phyloP scores from a whole-genome alignment of 2,113 vertebrate genomes.

The Pedetes capensis region DNA sequence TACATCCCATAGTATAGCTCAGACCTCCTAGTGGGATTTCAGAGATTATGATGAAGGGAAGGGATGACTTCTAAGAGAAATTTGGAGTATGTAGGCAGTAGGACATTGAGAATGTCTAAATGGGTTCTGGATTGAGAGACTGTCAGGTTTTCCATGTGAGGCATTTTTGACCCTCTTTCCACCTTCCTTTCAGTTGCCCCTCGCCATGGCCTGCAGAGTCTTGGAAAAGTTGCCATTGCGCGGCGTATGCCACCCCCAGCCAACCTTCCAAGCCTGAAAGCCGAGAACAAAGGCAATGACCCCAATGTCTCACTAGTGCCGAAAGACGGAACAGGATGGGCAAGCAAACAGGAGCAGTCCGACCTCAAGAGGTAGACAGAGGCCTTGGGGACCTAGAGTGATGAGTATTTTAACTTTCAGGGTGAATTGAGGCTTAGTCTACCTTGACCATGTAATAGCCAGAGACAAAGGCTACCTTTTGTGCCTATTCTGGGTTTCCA shows the following conservation, averaged over 20 bases:
- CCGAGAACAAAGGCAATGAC: constrained; percentile 98
- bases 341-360: constrained; percentile 96
- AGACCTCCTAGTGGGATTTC: neutral
- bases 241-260: constrained; percentile 97
- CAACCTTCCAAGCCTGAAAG: constrained; percentile 96
- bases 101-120: neutral
- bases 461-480: neutral
- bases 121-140: neutral
- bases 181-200: constrained; percentile 87
- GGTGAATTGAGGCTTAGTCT: neutral
- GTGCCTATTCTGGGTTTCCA: neutral
- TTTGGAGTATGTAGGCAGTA: neutral
- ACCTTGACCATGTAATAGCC: neutral
- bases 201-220: constrained; percentile 98
- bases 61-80: neutral
- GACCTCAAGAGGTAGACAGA: constrained; percentile 93
- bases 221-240: constrained; percentile 96
- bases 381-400: neutral
- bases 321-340: constrained; percentile 99
- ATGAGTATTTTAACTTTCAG: neutral
- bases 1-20: neutral
- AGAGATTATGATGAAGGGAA: neutral
- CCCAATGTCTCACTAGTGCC: constrained; percentile 96
- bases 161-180: constrained; percentile 5
- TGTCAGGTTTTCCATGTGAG: neutral